Percentiles rank a stretch among this genome's conserved stretches.
phyloP scores from a whole-genome alignment of 2,888 invertebrate genomes.

The Ectemnius continuus region DNA sequence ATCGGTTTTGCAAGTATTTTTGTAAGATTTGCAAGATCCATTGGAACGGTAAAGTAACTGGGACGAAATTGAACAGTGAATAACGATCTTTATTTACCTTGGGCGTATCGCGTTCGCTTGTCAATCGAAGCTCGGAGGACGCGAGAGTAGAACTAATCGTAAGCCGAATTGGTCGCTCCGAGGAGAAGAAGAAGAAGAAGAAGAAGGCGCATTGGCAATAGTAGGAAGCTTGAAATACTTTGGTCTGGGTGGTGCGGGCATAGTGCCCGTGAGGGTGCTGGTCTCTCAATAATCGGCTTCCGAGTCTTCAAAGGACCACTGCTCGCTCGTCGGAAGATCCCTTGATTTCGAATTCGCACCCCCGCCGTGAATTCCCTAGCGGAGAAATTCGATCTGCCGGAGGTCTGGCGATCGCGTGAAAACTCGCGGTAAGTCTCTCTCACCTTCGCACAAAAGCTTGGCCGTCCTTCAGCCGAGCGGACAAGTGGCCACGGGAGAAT shows the following conservation, averaged over 20 bases:
- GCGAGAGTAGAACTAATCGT: neutral
- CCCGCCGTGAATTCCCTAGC: neutral
- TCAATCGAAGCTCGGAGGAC: neutral
- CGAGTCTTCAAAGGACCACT: constrained; percentile 8
- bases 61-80: no score
- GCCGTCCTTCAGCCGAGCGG: no score
- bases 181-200: constrained; percentile 6
- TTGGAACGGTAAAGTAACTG: no score
- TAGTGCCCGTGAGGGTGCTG: constrained; percentile 38
- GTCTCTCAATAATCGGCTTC: constrained; percentile 34
- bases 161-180: constrained; percentile 5
- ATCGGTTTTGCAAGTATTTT: no score
- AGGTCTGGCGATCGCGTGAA: neutral
- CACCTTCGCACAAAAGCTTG: neutral
- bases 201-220: constrained; percentile 15
- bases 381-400: neutral
- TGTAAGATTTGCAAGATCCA: no score
- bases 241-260: constrained; percentile 38
- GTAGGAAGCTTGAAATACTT: constrained; percentile 64
- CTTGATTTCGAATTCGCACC: neutral
- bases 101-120: neutral
- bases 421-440: neutral
- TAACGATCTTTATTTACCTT: neutral
- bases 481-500: neutral
- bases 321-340: neutral